Conservation (phyloP, 2,113 vertebrate genomes). For the Riparia riparia region DNA sequence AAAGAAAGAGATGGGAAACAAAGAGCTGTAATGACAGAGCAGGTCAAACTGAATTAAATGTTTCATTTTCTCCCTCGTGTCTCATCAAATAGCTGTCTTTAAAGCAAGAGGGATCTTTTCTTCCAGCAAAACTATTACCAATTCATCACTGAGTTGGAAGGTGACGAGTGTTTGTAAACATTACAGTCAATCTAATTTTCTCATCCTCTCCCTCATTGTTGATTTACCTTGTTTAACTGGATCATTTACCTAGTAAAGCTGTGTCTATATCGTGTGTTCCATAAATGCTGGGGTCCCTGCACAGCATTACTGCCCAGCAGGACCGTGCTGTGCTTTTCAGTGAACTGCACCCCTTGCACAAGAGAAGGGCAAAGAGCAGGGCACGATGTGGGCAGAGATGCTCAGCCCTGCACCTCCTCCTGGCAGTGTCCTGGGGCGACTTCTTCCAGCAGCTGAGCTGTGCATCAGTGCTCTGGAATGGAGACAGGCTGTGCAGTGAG, state of each 20-base stretch:
- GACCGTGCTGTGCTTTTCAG: not conserved
- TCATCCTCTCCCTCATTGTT: conserved; percentile 38
- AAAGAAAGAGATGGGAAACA: conserved; percentile 38
- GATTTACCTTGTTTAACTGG: not conserved
- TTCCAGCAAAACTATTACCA: conserved; percentile 39
- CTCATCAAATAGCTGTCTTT: conserved; percentile 42
- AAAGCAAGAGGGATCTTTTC: conserved; percentile 52
- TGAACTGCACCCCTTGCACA: not conserved
- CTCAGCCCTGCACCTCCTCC: conserved; percentile 8
- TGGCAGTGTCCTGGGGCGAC: not conserved
- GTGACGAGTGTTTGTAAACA: conserved; percentile 64
- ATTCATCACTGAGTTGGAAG: conserved; percentile 43
- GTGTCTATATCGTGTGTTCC: not conserved
- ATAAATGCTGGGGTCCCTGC: not conserved
- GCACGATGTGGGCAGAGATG: not conserved
- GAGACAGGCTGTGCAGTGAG: not conserved
- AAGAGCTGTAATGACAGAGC: conserved; percentile 45
- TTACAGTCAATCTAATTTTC: conserved; percentile 21
- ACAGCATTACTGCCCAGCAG: not conserved
- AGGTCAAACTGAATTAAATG: conserved; percentile 67
- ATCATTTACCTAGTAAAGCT: not conserved
- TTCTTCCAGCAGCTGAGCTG: not conserved
- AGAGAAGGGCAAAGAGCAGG: not conserved
- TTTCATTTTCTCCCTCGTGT: conserved; percentile 65
- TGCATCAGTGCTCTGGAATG: not conserved